Percentiles rank a stretch among this genome's conserved stretches.
Evolutionary conservation across 2,888 invertebrate species (phyloP).

Genomic region (Lacanobia oleracea): DNA sequence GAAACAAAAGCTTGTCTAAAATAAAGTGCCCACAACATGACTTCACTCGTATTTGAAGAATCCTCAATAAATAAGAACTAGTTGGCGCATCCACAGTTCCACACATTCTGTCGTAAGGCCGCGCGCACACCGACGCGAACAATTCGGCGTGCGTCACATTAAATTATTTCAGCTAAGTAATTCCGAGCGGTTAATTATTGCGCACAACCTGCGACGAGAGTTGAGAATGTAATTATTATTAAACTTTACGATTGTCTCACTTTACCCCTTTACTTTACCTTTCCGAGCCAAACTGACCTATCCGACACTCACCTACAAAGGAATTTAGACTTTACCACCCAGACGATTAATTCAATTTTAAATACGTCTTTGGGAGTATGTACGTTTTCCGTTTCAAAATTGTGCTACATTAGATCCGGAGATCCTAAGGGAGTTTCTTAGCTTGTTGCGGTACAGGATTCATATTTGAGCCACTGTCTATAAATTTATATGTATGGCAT

Average conservation of each 20-base stretch:
- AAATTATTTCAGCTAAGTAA: constrained; percentile 91
- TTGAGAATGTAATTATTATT: constrained; percentile 91
- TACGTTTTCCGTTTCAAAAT: constrained; percentile 64
- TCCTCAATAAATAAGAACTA: constrained; percentile 52
- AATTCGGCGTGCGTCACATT: constrained; percentile 87
- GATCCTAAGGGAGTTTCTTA: constrained; percentile 90
- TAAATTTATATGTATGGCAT: constrained; percentile 79
- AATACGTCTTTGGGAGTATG: constrained; percentile 11
- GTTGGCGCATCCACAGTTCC: constrained; percentile 28
- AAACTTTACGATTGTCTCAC: constrained; percentile 91
- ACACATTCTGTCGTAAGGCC: constrained; percentile 60
- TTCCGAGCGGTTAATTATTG: constrained; percentile 91
- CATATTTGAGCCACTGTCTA: constrained; percentile 87
- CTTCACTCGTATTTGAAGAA: constrained; percentile 30
- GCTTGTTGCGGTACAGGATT: constrained; percentile 88
- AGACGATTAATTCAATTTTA: constrained; percentile 39
- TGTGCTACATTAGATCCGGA: constrained; percentile 79
- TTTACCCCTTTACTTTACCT: constrained; percentile 86
- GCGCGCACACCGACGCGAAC: constrained; percentile 71
- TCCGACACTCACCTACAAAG: constrained; percentile 59
- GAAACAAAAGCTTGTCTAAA: constrained; percentile 14
- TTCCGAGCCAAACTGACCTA: constrained; percentile 69
- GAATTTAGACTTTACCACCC: constrained; percentile 64
- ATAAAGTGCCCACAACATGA: constrained; percentile 8
- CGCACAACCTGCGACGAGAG: constrained; percentile 89